A percentile compares a stretch with the other conserved stretches of the same genome.
Conservation (phyloP, 2,797 vertebrate species). For the Gymnocypris eckloni region DNA sequence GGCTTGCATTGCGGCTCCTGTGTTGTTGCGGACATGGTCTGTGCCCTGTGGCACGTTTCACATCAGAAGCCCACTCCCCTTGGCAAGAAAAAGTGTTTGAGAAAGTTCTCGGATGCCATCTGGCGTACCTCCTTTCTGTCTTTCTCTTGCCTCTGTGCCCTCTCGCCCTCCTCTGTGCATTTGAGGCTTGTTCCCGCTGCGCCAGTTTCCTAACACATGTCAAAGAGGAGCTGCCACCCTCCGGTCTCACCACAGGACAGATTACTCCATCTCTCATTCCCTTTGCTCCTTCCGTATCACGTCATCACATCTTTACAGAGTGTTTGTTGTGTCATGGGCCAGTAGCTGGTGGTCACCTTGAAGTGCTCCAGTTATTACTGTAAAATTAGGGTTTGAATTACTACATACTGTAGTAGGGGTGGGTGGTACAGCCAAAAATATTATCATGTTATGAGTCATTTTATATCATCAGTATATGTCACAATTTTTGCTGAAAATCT, state of each 20-base stretch:
- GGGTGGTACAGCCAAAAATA: neutral
- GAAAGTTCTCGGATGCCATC: constrained; percentile 61
- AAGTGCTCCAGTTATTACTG: constrained; percentile 35
- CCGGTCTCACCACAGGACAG: constrained; percentile 44
- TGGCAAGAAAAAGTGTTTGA: constrained; percentile 57
- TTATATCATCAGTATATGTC: neutral
- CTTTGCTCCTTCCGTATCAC: constrained; percentile 16
- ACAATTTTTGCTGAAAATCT: neutral
- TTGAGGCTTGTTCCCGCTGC: constrained; percentile 40
- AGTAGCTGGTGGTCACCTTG: constrained; percentile 44
- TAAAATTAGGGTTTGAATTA: constrained; percentile 9
- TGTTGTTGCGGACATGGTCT: constrained; percentile 42
- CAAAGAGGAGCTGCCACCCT: constrained; percentile 50
- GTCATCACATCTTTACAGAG: neutral
- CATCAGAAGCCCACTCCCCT: constrained; percentile 54
- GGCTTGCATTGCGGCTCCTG: constrained; percentile 47
- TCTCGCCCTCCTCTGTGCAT: constrained; percentile 21
- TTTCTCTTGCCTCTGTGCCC: constrained; percentile 36
- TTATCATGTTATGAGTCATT: neutral
- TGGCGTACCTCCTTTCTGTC: constrained; percentile 45
- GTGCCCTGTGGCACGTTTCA: constrained; percentile 52
- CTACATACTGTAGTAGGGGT: neutral
- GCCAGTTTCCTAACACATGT: constrained; percentile 62
- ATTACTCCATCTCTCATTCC: constrained; percentile 18
- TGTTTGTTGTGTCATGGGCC: constrained; percentile 15